Conservation (phyloP, 2,113 vertebrate genomes). For the Poicephalus meyeri region DNA sequence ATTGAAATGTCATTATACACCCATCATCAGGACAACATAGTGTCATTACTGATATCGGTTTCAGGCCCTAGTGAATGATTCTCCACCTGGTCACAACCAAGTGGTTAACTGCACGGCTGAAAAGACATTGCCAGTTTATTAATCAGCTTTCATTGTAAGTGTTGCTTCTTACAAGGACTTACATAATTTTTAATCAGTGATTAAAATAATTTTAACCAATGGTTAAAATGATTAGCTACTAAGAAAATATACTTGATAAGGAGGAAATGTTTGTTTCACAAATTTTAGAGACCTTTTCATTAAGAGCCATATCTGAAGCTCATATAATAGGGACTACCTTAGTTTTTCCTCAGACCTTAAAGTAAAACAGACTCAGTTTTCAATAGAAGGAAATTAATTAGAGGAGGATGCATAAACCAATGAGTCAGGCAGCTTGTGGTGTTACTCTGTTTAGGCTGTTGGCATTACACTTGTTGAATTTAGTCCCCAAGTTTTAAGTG, state of each 20-base stretch:
- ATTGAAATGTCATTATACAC: background rate
- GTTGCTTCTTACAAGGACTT: background rate
- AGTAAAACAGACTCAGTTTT: background rate
- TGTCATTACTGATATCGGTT: background rate
- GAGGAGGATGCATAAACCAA: background rate
- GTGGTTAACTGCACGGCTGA: background rate
- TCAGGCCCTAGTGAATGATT: background rate
- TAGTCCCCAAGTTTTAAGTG: background rate
- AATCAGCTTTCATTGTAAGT: background rate
- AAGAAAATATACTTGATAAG: background rate
- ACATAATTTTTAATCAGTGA: background rate
- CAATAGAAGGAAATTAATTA: background rate
- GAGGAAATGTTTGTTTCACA: background rate
- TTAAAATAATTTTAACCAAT: background rate
- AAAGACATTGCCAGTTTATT: background rate
- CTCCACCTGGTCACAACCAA: background rate
- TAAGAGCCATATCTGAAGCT: background rate
- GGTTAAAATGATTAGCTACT: background rate
- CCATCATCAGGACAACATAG: background rate
- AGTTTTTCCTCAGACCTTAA: background rate
- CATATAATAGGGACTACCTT: background rate
- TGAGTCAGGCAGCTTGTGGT: background rate
- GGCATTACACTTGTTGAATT: background rate
- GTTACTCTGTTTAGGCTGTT: background rate
- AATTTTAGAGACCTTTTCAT: background rate